Percentiles rank a stretch among this genome's conserved stretches.
phyloP scores from a whole-genome alignment of 2,888 invertebrate genomes.

The Pyrrhosoma nymphula region DNA sequence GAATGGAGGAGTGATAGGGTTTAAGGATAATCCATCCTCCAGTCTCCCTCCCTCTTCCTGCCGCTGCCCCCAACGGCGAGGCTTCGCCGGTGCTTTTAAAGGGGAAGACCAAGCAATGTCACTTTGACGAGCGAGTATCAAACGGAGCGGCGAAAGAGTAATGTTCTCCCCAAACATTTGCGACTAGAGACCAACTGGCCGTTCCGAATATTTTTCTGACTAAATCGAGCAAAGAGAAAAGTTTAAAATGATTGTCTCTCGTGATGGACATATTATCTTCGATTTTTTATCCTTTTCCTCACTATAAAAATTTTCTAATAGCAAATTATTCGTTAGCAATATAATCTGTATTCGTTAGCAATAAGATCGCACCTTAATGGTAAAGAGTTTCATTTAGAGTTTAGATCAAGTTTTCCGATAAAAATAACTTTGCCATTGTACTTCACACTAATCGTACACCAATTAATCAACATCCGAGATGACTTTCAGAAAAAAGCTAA shows the following conservation, averaged over 20 bases:
- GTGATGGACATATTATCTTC: too few relatives aligned
- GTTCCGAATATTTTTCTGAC: background rate
- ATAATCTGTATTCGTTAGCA: too few relatives aligned
- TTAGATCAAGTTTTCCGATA: too few relatives aligned
- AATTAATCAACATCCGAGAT: too few relatives aligned
- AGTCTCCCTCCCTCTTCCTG: background rate
- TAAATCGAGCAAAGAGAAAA: background rate
- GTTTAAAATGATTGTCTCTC: background rate
- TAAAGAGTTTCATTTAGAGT: too few relatives aligned
- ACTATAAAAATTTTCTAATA: too few relatives aligned
- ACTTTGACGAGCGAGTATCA: background rate
- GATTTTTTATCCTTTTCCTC: too few relatives aligned
- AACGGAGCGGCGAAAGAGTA: background rate
- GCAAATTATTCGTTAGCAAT: too few relatives aligned
- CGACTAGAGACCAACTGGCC: background rate
- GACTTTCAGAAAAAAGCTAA: too few relatives aligned
- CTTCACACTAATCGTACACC: too few relatives aligned
- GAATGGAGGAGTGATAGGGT: background rate
- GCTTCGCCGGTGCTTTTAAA: background rate
- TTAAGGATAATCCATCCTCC: background rate
- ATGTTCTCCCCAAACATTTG: background rate
- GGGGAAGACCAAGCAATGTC: background rate
- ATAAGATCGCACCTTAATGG: too few relatives aligned
- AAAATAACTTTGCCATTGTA: too few relatives aligned
- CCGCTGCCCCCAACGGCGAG: background rate